Evolutionary conservation across 2,888 invertebrate species (phyloP).

Genomic region (Stenotaenia linearis): DNA sequence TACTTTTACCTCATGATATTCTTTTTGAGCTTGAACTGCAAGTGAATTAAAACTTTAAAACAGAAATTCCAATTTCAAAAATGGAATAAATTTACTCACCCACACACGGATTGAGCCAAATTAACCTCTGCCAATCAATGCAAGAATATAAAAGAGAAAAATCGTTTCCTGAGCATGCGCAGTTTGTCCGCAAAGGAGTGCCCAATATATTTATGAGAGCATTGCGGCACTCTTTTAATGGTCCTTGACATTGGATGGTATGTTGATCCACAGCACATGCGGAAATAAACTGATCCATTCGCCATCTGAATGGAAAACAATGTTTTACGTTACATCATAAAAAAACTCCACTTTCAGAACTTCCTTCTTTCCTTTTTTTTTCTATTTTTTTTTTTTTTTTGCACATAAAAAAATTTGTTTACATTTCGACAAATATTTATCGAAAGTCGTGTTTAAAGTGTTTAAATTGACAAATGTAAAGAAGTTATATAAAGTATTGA

Average conservation of each 20-base stretch:
- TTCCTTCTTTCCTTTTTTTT: no score
- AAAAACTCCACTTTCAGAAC: no score
- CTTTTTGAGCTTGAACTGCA: slow-evolving; percentile 14
- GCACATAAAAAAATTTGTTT: no score
- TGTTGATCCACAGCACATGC: slow-evolving; percentile 85
- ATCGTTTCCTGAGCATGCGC: slow-evolving; percentile 81
- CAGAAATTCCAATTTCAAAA: neutral
- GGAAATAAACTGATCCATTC: slow-evolving; percentile 81
- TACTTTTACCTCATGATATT: neutral
- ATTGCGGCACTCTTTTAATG: slow-evolving; percentile 73
- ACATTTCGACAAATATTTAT: no score
- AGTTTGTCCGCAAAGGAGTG: slow-evolving; percentile 78
- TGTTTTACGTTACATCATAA: no score
- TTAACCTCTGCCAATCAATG: slow-evolving; percentile 78
- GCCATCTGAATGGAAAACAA: slow-evolving; percentile 54
- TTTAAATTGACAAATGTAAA: no score
- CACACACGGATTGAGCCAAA: slow-evolving; percentile 89
- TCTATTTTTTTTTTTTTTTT: no score
- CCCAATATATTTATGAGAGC: slow-evolving; percentile 83
- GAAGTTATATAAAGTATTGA: no score
- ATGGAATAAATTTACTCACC: slow-evolving; percentile 57
- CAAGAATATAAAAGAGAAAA: slow-evolving; percentile 79
- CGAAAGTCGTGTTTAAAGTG: no score
- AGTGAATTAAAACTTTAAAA: neutral
- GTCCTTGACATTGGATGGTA: slow-evolving; percentile 81